These are phyloP conservation scores for Leptoteleia sp. DNA, from an alignment of 1,140 invertebrate species.

Conservation along the genomic window DNA sequence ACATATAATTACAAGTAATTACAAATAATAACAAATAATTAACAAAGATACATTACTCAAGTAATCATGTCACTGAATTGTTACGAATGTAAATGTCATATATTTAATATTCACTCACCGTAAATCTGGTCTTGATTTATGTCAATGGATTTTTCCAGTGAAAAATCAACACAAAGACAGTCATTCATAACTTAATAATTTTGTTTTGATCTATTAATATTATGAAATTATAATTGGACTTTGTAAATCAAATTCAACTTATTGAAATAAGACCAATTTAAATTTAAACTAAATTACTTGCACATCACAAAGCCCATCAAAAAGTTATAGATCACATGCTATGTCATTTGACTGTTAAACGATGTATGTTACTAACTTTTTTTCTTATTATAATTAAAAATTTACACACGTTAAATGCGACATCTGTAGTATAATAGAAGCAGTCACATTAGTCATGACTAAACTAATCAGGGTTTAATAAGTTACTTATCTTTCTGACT, in stretches of 20 bases:
- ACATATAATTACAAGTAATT: too few species aligned
- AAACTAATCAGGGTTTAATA: conserved; percentile 27
- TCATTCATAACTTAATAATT: conserved; percentile 36
- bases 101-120: conserved; percentile 46
- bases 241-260: too few species aligned
- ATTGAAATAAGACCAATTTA: neutral
- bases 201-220: too few species aligned
- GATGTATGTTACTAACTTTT: conserved; percentile 10
- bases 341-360: conserved; percentile 32
- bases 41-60: neutral
- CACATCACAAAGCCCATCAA: conserved; percentile 11
- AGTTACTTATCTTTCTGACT: conserved; percentile 42
- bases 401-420: conserved; percentile 25
- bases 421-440: conserved; percentile 42
- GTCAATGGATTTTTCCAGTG: conserved; percentile 27
- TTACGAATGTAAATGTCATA: conserved; percentile 1
- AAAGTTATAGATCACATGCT: conserved; percentile 6
- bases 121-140: conserved; percentile 41
- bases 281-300: neutral
- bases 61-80: conserved; percentile 5
- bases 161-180: conserved; percentile 32
- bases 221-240: neutral
- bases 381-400: conserved; percentile 27
- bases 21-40: neutral
- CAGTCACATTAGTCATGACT: conserved; percentile 30